Evolutionary conservation across 2,888 invertebrate species (phyloP), one percentile per base, ranked within the genome.

Genomic region (Campopleginae sp.): DNA sequence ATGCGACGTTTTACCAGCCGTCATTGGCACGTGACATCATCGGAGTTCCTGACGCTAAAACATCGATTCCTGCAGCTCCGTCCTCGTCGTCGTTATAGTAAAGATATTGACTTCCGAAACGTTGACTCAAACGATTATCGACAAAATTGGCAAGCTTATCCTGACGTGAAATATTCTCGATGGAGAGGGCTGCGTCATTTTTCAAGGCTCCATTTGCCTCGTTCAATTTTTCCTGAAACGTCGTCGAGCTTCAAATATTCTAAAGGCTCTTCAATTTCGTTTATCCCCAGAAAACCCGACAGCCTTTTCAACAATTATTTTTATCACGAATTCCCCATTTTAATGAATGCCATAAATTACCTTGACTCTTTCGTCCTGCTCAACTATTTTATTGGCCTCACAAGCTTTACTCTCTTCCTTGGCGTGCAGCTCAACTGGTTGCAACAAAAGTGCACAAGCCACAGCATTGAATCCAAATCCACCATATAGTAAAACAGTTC

Each of bases 371-470:
- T 86, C 84, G 1, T 77, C 68, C n/a, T 23, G 70, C 23, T 48
- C 63, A 65, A 27, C 1, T 5, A 42, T 46, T 46, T 86, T 77
- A 12, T 72, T 70, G 46, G 38, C 72, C 27, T 84, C 80, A n/a
- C 61, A 84, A 48, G 38, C 7, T 38, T 84, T 74, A 75, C 91
- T 91, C 84, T 92, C 91, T 88, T 94, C 94, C 90, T 95, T 95
- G 4, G 95, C 94, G 91, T 97, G 97, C 96, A 96, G 96, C 92
- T 96, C 96, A 0, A 97, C 96, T 3, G 97, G 97, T 90, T 97
- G 97, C 63, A 97, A 94, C 75, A 97, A 93, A 81, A 96, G 94
- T 2, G 96, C 95, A 87, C 96, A 96, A 38, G 96, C 96, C 72
- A 97, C 93, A 0, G 96, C 95, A 90, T 97, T 96, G 77, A 96